Base-by-base conservation (phyloP, 2,888 invertebrate genomes). In the Allygus modestus region DNA sequence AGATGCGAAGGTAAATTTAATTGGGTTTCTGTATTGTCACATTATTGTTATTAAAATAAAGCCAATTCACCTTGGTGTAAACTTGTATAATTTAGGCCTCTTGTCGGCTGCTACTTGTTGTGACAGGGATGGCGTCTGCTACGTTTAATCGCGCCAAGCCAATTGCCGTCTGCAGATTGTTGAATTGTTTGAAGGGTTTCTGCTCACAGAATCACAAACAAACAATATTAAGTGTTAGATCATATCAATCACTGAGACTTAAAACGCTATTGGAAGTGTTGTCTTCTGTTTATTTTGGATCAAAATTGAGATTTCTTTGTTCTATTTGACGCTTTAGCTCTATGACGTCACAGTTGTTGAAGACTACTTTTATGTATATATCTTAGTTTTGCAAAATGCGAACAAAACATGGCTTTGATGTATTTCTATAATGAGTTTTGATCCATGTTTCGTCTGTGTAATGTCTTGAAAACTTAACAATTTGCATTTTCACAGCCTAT, bases 91-190 rank as follows among this genome's bases (percentile, higher is more conserved):
- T 23, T 65, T 71, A 9, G 9, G 26, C 69, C 41, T 51, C 31
- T 77, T 88, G 86, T 87, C 90, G 90, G 90, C 90, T 90, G 90
- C 90, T 90, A 89, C 89, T 82, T 82, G 82, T 71, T 71, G 89
- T 90, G 89, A 85, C 89, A 89, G 88, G 88, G 89, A 90, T 90
- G 90, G 90, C 90, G 90, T 90, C 90, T 90, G 90, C 90, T 91
- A 90, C 71, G 46, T 77, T 33, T 79, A 83, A 85, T 84, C 84
- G 86, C 86, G 83, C 84, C 85, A 85, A 86, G 84, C 81, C 81
- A 85, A 82, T 81, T 84, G 84, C 79, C 71, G 84, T 81, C 81
- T 83, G 65, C 79, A 31, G 28, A 61, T 43, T 51, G n/a, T 46
- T 28, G 15, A 37, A 15, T 37, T 33, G 41, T 71, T 12, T 71